Evolutionary conservation across 2,888 invertebrate genomes (phyloP), one percentile per base, ranked within the genome.

Genomic region (Neria commutata): DNA sequence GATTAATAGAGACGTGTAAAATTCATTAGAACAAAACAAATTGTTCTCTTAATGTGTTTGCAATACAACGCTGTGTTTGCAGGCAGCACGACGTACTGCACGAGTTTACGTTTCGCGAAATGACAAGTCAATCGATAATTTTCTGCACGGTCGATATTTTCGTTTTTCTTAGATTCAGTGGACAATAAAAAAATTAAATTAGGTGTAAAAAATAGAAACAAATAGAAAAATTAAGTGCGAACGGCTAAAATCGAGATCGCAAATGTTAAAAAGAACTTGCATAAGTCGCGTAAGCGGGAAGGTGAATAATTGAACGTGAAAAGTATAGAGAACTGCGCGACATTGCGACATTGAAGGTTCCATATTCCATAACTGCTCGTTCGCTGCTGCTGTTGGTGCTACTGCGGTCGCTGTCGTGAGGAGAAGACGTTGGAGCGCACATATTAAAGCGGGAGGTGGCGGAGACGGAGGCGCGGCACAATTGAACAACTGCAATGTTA

Each of bases 91-190:
- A 37, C 37, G 37, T 37, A 37, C 6, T n/a, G n/a, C n/a, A n/a
- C n/a, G n/a, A n/a, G n/a, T n/a, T 37, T 8, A 37, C 37, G 37
- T 37, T 37, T 14, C 37, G 37, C n/a, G 4, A 37, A 37, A 6
- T 37, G 37, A 14, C 37, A 37, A 37, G 37, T 37, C 42, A 70
- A 75, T 75, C 75, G 75, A 72, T 69, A 72, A 60, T 69, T 67
- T 68, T 66, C 69, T 50, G 61, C 68, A 73, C 76, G 77, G 77
- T 77, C 78, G 77, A 77, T 78, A 77, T 73, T 69, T 73, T 71
- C 66, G 61, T 69, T 69, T 42, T 42, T 42, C 25, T 48, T 3
- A 8, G 23, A 25, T 24, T 25, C 25, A 64, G 61, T 62, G 61
- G 54, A 60, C 57, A 60, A 56, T 56, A 65, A 64, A 59, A 63